phyloP scores from a whole-genome alignment of 2,113 vertebrate genomes.

The Podarcis cretensis region DNA sequence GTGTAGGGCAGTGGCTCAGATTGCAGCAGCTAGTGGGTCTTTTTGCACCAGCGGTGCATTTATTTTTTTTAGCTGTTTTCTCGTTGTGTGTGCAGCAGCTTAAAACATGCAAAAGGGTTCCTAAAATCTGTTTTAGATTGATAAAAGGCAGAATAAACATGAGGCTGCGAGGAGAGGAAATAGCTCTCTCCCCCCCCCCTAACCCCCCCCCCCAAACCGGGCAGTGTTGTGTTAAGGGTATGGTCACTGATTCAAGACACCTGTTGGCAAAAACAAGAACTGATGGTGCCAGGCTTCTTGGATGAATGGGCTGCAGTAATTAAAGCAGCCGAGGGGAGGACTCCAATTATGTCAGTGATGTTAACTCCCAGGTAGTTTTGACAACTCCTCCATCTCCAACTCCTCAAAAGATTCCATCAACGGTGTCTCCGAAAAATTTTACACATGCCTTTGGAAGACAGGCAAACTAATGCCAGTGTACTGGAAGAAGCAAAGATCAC shows the following conservation, averaged over 20 bases:
- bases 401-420: no score
- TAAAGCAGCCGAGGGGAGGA: slow-evolving; percentile 26
- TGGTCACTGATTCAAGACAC: slow-evolving; percentile 15
- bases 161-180: neutral
- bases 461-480: no score
- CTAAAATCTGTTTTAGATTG: neutral
- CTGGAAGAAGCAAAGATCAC: no score
- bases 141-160: neutral
- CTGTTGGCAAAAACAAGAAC: slow-evolving; percentile 4
- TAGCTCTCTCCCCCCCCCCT: neutral
- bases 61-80: neutral
- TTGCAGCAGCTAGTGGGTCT: neutral
- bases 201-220: neutral
- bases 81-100: neutral
- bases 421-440: no score
- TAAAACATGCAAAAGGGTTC: neutral
- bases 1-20: neutral
- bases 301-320: slow-evolving; percentile 46
- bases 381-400: neutral
- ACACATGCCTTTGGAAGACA: no score
- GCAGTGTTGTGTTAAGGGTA: neutral
- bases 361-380: neutral
- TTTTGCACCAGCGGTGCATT: neutral
- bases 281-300: slow-evolving; percentile 6
- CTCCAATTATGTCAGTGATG: slow-evolving; percentile 21